These are phyloP conservation scores for Microcebus jonahi DNA, from an alignment of 2,113 vertebrate species.

Conservation along the genomic window DNA sequence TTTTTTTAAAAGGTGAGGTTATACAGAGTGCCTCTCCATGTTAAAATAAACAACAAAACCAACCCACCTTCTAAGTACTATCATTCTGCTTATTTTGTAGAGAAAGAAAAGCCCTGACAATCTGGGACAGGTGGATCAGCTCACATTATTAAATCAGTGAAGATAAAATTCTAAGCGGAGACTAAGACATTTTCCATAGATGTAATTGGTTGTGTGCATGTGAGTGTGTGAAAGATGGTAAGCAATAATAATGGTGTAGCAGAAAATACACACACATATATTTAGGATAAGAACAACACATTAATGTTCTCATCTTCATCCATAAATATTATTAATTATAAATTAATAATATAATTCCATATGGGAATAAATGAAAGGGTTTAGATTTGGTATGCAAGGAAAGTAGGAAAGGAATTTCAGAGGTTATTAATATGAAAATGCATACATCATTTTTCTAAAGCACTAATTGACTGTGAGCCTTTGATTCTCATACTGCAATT, in stretches of 20 bases:
- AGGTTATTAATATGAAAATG: neutral
- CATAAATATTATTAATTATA: neutral
- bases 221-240: neutral
- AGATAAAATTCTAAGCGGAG: neutral
- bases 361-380: neutral
- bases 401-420: neutral
- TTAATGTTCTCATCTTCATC: neutral
- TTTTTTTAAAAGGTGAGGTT: neutral
- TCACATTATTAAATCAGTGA: neutral
- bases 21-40: neutral
- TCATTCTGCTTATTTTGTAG: neutral
- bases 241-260: neutral
- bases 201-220: neutral
- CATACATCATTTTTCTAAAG: neutral
- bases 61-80: neutral
- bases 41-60: neutral
- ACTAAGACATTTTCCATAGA: neutral
- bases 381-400: neutral
- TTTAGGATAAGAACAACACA: neutral
- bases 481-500: neutral
- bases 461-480: neutral
- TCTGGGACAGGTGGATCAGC: neutral
- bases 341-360: neutral
- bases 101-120: neutral
- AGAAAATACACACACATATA: neutral